Evolutionary conservation across 2,888 invertebrate species (phyloP).

Genomic region (Notodonta ziczac): DNA sequence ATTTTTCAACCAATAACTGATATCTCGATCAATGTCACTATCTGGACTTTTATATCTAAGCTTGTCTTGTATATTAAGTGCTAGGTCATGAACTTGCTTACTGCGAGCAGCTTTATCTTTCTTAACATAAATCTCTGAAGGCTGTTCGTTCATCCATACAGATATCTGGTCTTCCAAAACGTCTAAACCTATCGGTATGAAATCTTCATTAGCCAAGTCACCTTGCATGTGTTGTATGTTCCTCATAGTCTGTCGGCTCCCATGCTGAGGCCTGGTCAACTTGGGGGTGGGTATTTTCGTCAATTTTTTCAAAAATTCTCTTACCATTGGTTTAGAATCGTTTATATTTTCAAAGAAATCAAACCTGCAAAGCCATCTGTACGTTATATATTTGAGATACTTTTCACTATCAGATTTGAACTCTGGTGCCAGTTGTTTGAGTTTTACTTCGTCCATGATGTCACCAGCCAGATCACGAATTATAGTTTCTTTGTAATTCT

Average conservation of each 20-base stretch:
- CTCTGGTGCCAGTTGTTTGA: constrained; percentile 44
- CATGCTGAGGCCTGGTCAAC: constrained; percentile 48
- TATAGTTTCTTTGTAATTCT: constrained; percentile 47
- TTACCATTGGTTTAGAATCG: constrained; percentile 43
- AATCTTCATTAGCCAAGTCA: constrained; percentile 27
- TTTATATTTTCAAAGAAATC: constrained; percentile 44
- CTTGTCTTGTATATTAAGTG: constrained; percentile 41
- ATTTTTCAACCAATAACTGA: constrained; percentile 47
- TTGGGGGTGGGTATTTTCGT: constrained; percentile 41
- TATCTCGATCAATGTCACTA: constrained; percentile 41
- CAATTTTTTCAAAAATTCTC: constrained; percentile 38
- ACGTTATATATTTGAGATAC: constrained; percentile 43
- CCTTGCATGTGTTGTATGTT: constrained; percentile 36
- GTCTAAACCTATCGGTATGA: constrained; percentile 44
- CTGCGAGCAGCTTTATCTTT: constrained; percentile 34
- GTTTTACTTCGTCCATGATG: constrained; percentile 50
- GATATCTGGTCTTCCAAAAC: constrained; percentile 61
- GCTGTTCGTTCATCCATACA: constrained; percentile 60
- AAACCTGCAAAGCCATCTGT: constrained; percentile 53
- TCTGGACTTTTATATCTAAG: constrained; percentile 39
- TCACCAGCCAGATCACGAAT: constrained; percentile 54
- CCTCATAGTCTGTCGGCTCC: constrained; percentile 49
- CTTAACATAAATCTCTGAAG: constrained; percentile 41
- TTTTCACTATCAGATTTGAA: constrained; percentile 37
- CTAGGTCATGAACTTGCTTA: constrained; percentile 49